These are phyloP conservation scores for Thecocarcelia acutangulata DNA, from an alignment of 2,888 invertebrate species.

Conservation along the genomic window DNA sequence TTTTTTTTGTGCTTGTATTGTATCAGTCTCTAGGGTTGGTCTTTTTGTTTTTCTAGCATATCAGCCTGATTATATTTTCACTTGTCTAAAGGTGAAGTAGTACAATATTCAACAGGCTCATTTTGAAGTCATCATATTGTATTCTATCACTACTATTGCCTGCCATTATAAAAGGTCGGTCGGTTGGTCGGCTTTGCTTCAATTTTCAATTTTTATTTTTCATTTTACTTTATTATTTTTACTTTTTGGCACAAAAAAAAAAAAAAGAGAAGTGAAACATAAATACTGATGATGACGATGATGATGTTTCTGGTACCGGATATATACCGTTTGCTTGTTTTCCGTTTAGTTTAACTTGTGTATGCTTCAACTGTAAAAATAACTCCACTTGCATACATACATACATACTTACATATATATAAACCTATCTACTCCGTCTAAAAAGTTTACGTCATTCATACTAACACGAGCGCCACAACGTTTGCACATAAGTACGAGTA, in stretches of 20 bases:
- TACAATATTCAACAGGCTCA: slow-evolving; percentile 65
- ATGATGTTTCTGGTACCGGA: slow-evolving; percentile 56
- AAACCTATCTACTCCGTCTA: neutral
- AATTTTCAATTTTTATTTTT: slow-evolving; percentile 29
- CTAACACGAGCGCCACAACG: neutral
- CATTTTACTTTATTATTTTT: slow-evolving; percentile 46
- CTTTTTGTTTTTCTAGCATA: slow-evolving; percentile 28
- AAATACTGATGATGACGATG: slow-evolving; percentile 33
- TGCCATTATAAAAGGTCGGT: slow-evolving; percentile 62
- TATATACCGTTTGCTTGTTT: slow-evolving; percentile 69
- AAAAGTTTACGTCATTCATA: neutral
- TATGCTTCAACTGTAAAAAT: slow-evolving; percentile 57
- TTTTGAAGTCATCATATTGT: slow-evolving; percentile 66
- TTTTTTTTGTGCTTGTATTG: slow-evolving; percentile 29
- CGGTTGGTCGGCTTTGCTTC: slow-evolving; percentile 61
- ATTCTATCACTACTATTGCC: slow-evolving; percentile 61
- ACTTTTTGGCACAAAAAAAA: slow-evolving; percentile 45
- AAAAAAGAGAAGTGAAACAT: slow-evolving; percentile 45
- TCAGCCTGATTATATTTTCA: slow-evolving; percentile 60
- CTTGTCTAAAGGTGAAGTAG: slow-evolving; percentile 50
- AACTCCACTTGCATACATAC: slow-evolving; percentile 7
- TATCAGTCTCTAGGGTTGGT: slow-evolving; percentile 45
- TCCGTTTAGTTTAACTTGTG: slow-evolving; percentile 69
- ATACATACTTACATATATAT: neutral
- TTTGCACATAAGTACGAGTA: neutral